These are phyloP conservation scores for Pseudolycoriella hygida DNA, from an alignment of 2,888 invertebrate species.

Conservation along the genomic window DNA sequence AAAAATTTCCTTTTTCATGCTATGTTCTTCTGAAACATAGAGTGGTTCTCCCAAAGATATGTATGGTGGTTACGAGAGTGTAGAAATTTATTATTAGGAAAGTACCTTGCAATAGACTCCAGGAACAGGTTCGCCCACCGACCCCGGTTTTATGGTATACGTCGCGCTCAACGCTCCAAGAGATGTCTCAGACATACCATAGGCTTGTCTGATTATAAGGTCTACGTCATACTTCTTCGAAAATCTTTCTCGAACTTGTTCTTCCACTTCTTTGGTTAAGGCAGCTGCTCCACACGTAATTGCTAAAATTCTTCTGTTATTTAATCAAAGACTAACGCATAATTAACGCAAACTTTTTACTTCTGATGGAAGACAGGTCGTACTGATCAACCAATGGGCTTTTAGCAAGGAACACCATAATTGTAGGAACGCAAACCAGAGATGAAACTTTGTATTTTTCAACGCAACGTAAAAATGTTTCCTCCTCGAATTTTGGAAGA, in stretches of 20 bases:
- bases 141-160: constrained; percentile 33
- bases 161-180: constrained; percentile 33
- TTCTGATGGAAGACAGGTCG: constrained; percentile 51
- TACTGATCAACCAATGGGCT: constrained; percentile 58
- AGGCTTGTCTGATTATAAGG: constrained; percentile 47
- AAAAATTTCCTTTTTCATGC: no score
- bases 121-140: constrained; percentile 45
- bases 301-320: constrained; percentile 27
- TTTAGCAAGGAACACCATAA: constrained; percentile 68
- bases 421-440: constrained; percentile 55
- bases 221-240: constrained; percentile 33
- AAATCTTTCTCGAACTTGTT: constrained; percentile 28
- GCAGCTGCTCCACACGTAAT: constrained; percentile 70
- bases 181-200: constrained; percentile 67
- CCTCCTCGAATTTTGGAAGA: constrained; percentile 48
- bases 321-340: no score
- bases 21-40: no score
- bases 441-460: no score
- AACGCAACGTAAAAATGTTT: constrained; percentile 43
- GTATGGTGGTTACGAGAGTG: no score
- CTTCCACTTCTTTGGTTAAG: constrained; percentile 50
- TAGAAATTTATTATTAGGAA: no score
- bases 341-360: constrained; percentile 30
- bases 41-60: no score
- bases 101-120: constrained; percentile 32